Evolutionary conservation across 1,140 invertebrate genomes (phyloP).

Genomic region (Brachionus angularis): DNA sequence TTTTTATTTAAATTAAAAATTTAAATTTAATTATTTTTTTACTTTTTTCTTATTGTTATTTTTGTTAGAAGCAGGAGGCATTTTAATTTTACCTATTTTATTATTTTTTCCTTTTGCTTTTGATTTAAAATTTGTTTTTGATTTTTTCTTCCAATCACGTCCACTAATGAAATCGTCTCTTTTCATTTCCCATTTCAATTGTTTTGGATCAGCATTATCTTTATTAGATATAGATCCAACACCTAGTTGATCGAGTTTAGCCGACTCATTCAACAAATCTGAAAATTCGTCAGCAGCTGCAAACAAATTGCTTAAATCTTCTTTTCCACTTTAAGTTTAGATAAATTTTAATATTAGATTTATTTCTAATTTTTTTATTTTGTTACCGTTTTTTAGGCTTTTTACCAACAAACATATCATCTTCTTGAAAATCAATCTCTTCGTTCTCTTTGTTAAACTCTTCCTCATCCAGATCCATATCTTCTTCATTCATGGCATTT

Average conservation of each 20-base stretch:
- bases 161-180: neutral
- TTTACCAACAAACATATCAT: slow-evolving; percentile 22
- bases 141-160: slow-evolving; percentile 5
- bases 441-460: neutral
- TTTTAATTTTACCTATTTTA: slow-evolving; percentile 22
- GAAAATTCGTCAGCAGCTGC: slow-evolving; percentile 40
- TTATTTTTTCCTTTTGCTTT: neutral
- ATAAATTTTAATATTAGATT: neutral
- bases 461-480: neutral
- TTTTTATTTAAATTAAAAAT: no score
- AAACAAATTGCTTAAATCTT: slow-evolving; percentile 34
- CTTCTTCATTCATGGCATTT: slow-evolving; percentile 30
- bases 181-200: slow-evolving; percentile 35
- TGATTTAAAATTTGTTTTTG: neutral
- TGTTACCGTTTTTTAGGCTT: slow-evolving; percentile 2
- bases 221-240: slow-evolving; percentile 41
- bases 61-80: no score
- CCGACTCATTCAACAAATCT: slow-evolving; percentile 31
- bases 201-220: slow-evolving; percentile 42
- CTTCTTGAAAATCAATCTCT: neutral
- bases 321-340: neutral
- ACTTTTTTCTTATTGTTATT: no score
- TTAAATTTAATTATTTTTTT: no score
- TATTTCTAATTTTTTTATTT: neutral
- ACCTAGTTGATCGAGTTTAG: slow-evolving; percentile 25